phyloP scores from a whole-genome alignment of 2,113 vertebrate genomes.

The Rhinolophus sinicus region DNA sequence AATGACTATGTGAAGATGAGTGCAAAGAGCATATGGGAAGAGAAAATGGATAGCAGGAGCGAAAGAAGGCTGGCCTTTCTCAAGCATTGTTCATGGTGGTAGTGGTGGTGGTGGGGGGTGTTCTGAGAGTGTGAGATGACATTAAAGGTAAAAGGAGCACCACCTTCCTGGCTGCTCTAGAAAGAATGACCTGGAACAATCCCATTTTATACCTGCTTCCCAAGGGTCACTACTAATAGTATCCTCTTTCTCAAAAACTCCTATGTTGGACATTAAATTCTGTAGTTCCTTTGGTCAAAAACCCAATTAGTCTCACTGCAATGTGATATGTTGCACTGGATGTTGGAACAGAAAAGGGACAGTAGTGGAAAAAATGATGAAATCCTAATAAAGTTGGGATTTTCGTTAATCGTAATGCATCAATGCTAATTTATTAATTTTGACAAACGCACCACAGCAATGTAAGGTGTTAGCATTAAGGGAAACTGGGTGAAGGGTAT shows the following conservation, averaged over 20 bases:
- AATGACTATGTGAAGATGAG: background rate
- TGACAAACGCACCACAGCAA: background rate
- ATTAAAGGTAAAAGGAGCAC: rapidly evolving
- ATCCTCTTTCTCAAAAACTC: background rate
- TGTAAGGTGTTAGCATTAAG: background rate
- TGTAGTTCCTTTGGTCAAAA: background rate
- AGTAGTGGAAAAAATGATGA: background rate
- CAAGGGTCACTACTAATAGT: background rate
- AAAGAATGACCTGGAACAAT: background rate
- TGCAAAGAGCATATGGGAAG: background rate
- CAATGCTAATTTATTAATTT: background rate
- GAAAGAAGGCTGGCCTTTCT: background rate
- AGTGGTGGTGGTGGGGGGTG: background rate
- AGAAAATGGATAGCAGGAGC: background rate
- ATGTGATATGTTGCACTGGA: background rate
- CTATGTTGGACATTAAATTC: background rate
- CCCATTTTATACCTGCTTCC: background rate
- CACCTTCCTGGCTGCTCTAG: background rate
- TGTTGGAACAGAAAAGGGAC: background rate
- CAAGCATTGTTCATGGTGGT: too few species aligned
- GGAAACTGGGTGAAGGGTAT: background rate
- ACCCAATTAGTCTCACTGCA: background rate
- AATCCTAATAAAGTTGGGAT: background rate
- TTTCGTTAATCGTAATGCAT: background rate
- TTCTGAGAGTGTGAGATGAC: background rate